These are phyloP conservation scores for Drosophila busckii DNA, from an alignment of 1,140 invertebrate genomes.

Conservation along the genomic window DNA sequence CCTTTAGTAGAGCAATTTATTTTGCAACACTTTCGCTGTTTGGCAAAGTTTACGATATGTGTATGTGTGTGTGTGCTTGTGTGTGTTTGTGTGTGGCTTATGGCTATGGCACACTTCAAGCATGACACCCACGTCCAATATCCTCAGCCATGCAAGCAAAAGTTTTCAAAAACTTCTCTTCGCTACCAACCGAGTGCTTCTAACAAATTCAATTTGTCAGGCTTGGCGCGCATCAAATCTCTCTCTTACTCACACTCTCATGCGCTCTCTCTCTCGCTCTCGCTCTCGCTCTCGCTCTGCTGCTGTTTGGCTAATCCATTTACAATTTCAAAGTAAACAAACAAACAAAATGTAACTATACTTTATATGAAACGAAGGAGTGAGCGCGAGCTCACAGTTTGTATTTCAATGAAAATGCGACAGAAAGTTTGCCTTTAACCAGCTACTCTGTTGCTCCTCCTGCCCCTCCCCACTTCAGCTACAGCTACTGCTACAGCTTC, in stretches of 20 bases:
- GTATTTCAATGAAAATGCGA: slow-evolving; percentile 52
- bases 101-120: slow-evolving; percentile 27
- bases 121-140: slow-evolving; percentile 44
- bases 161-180: slow-evolving; percentile 65
- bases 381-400: slow-evolving; percentile 26
- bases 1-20: slow-evolving; percentile 59
- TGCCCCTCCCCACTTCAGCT: not conserved
- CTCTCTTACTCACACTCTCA: not conserved
- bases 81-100: slow-evolving; percentile 42
- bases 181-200: slow-evolving; percentile 47
- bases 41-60: slow-evolving; percentile 54
- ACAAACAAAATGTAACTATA: slow-evolving; percentile 51
- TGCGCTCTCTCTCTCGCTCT: not conserved
- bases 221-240: slow-evolving; percentile 40
- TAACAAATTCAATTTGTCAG: slow-evolving; percentile 76
- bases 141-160: slow-evolving; percentile 67
- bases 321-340: slow-evolving; percentile 75
- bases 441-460: not conserved
- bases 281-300: not conserved
- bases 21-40: slow-evolving; percentile 57
- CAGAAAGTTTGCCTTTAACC: slow-evolving; percentile 37
- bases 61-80: too few species aligned
- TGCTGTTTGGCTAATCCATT: slow-evolving; percentile 63
- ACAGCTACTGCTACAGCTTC: not conserved
- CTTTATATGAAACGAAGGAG: too few species aligned